phyloP scores from a whole-genome alignment of 2,113 vertebrate species.

The Garra rufa region DNA sequence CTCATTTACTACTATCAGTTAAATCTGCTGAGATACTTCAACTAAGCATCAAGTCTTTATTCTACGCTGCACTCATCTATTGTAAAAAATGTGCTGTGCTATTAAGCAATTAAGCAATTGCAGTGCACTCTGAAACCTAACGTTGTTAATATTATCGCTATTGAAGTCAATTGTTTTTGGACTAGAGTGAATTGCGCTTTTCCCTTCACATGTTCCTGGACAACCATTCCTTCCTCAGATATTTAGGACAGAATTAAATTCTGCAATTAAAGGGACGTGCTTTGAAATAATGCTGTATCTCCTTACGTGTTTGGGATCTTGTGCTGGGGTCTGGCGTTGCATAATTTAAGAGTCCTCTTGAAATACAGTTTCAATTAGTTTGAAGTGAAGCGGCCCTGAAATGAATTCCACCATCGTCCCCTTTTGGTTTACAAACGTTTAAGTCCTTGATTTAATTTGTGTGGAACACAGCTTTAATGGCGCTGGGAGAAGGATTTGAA shows the following conservation, averaged over 20 bases:
- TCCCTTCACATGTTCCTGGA: background rate
- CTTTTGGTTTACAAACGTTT: conserved; percentile 37
- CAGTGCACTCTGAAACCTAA: background rate
- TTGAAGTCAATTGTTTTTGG: background rate
- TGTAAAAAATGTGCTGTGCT: background rate
- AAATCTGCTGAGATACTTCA: background rate
- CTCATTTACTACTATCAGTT: background rate
- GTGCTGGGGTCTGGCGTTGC: conserved; percentile 42
- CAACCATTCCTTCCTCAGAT: background rate
- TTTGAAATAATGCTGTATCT: background rate
- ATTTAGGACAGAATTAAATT: background rate
- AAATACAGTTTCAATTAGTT: conserved; percentile 41
- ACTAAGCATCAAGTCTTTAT: conserved; percentile 6
- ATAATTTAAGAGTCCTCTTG: conserved; percentile 55
- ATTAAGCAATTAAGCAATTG: conserved; percentile 15
- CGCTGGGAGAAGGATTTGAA: conserved; percentile 37
- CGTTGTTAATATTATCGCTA: conserved; percentile 4
- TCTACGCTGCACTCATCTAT: conserved; percentile 5
- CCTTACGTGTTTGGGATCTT: conserved; percentile 13
- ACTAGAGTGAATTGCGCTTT: background rate
- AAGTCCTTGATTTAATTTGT: conserved; percentile 53
- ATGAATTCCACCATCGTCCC: conserved; percentile 41
- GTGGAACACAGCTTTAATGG: conserved; percentile 32
- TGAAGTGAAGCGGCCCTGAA: conserved; percentile 38
- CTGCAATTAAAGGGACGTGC: background rate